Conservation (phyloP, 2,797 vertebrate species). For the Alexandromys oeconomus region DNA sequence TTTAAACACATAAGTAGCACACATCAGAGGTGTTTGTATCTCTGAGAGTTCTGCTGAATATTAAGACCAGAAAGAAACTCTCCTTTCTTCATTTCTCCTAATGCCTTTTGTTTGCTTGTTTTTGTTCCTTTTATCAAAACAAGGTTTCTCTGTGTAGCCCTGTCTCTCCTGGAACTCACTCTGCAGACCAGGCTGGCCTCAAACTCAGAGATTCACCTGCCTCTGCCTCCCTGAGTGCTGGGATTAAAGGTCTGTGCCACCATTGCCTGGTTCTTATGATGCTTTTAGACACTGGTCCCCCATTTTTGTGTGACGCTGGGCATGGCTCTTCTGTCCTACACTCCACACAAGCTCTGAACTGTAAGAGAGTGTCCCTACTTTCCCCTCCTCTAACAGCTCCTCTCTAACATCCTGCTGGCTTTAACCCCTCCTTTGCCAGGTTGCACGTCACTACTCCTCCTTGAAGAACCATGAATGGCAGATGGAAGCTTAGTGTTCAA, state of each 20-base stretch:
- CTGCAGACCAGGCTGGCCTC: not conserved
- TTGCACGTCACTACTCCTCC: not conserved
- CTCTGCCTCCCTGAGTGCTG: not conserved
- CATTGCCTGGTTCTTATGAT: not conserved
- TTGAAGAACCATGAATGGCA: slow-evolving; percentile 59
- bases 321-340: not conserved
- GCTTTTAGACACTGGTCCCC: not conserved
- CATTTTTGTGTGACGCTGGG: not conserved
- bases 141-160: not conserved
- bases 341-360: not conserved
- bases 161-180: not conserved
- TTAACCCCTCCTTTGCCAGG: slow-evolving; percentile 45
- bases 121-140: not conserved
- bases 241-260: not conserved
- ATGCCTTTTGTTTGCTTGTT: not conserved
- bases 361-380: not conserved
- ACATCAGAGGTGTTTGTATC: not conserved
- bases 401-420: not conserved
- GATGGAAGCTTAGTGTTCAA: slow-evolving; percentile 56
- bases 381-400: not conserved
- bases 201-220: not conserved
- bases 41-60: not conserved
- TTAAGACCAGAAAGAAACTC: not conserved
- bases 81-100: not conserved
- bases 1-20: not conserved